Conservation (phyloP, 2,113 vertebrate genomes). For the Apteryx mantelli region DNA sequence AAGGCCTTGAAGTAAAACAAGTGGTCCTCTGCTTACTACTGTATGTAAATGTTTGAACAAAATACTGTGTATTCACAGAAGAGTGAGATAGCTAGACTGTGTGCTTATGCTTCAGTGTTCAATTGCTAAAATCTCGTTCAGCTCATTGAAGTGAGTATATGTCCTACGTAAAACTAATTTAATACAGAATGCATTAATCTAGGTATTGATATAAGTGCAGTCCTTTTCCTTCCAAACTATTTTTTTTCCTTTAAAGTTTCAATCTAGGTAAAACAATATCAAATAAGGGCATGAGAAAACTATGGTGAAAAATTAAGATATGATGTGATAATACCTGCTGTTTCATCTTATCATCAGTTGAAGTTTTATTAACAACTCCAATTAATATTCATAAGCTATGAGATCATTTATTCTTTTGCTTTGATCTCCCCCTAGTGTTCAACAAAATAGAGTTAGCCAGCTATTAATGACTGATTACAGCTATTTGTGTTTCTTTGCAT, state of each 20-base stretch:
- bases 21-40: neutral
- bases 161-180: neutral
- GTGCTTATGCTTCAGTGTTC: neutral
- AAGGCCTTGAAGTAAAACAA: neutral
- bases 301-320: neutral
- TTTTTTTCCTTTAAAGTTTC: neutral
- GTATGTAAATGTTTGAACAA: neutral
- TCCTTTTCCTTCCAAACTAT: neutral
- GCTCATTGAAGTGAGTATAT: neutral
- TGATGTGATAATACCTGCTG: neutral
- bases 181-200: neutral
- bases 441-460: neutral
- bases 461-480: neutral
- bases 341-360: neutral
- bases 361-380: neutral
- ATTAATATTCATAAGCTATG: neutral
- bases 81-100: neutral
- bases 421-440: constrained; percentile 70
- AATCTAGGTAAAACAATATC: neutral
- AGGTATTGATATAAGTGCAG: neutral
- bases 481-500: neutral
- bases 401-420: constrained; percentile 50
- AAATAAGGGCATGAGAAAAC: neutral
- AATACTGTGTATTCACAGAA: fast-evolving
- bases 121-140: neutral